Conservation (phyloP, 2,113 vertebrate genomes). For the Galbula dea region DNA sequence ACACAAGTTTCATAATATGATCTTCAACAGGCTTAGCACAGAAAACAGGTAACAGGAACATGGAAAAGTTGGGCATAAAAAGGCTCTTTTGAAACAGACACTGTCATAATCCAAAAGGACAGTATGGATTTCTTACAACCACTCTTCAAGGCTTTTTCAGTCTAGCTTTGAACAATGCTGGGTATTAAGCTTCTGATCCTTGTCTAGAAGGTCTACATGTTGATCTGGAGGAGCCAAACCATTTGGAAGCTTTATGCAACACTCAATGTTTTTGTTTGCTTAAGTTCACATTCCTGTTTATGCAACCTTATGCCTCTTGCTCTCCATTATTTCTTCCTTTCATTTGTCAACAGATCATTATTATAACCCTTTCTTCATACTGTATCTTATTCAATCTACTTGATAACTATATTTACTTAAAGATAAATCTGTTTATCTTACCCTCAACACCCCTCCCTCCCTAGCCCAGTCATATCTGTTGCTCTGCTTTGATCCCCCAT, state of each 20-base stretch:
- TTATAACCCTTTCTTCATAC: background rate
- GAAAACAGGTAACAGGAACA: background rate
- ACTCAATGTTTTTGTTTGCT: background rate
- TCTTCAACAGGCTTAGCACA: background rate
- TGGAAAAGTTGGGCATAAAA: background rate
- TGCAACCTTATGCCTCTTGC: background rate
- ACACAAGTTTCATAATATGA: background rate
- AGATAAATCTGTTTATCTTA: background rate
- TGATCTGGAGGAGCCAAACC: background rate
- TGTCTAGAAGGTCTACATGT: background rate
- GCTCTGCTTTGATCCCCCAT: background rate
- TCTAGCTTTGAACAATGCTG: background rate
- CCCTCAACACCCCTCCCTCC: background rate
- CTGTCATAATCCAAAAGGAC: background rate
- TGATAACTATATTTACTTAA: background rate
- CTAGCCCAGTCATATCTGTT: background rate
- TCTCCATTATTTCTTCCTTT: background rate
- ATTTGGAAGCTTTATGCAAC: background rate
- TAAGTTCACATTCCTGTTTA: background rate
- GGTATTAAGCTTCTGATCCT: background rate
- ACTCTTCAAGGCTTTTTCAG: background rate
- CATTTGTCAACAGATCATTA: background rate
- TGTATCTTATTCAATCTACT: background rate
- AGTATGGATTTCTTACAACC: background rate
- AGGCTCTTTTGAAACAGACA: background rate